These are phyloP conservation scores for Stratiomys singularior DNA, from an alignment of 2,888 invertebrate species.

Conservation along the genomic window DNA sequence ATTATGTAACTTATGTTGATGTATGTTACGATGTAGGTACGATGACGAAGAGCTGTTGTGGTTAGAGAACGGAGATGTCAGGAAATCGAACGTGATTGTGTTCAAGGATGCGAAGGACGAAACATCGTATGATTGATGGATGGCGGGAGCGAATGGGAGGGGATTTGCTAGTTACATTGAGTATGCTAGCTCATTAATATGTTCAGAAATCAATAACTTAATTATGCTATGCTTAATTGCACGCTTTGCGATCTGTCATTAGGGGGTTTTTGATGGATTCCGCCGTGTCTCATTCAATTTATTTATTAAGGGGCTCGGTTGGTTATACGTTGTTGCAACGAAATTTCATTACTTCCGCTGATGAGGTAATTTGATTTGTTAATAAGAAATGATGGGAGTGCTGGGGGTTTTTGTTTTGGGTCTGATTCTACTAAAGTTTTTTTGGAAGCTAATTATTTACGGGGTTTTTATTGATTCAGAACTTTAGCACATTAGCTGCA, in stretches of 20 bases:
- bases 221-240: constrained; percentile 34
- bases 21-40: no score
- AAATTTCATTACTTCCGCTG: not conserved
- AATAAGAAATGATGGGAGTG: not conserved
- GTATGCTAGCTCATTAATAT: not conserved
- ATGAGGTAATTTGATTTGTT: not conserved
- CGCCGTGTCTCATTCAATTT: constrained; percentile 25
- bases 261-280: constrained; percentile 5
- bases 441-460: no score
- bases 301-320: not conserved
- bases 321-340: not conserved
- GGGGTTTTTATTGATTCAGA: no score
- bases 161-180: not conserved
- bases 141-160: not conserved
- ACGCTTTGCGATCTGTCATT: constrained; percentile 30
- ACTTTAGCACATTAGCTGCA: no score
- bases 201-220: constrained; percentile 30
- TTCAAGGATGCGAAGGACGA: not conserved
- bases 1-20: not conserved
- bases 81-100: no score
- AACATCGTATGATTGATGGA: not conserved
- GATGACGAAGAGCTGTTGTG: no score
- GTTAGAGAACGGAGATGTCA: no score
- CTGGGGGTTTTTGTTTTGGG: no score
- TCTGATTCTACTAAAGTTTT: no score